A percentile compares a stretch with the other conserved stretches of the same genome.
phyloP scores from a whole-genome alignment of 2,888 invertebrate species.

The Drosophila anomelani region DNA sequence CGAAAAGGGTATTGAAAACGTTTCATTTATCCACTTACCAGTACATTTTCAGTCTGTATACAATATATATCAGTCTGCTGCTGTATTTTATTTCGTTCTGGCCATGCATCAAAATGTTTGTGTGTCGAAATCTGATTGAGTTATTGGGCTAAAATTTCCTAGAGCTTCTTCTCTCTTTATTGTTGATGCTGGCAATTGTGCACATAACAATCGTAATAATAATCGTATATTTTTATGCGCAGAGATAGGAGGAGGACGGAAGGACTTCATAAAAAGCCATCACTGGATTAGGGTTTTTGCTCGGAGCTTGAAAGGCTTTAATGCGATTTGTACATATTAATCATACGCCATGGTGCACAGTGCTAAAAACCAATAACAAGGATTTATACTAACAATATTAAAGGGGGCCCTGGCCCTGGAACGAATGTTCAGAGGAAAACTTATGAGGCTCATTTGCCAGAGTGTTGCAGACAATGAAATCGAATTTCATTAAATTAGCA shows the following conservation, averaged over 20 bases:
- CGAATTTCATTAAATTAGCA: conserved; percentile 50
- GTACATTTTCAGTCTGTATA: background rate
- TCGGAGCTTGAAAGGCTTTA: conserved; percentile 57
- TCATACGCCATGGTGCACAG: conserved; percentile 69
- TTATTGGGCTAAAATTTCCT: conserved; percentile 67
- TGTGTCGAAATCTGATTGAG: conserved; percentile 70
- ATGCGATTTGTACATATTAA: conserved; percentile 66
- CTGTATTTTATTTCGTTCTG: conserved; percentile 25
- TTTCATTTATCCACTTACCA: conserved; percentile 23
- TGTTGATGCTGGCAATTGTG: conserved; percentile 41
- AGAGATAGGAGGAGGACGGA: conserved; percentile 38
- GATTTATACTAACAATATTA: conserved; percentile 55
- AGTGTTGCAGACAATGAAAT: conserved; percentile 40
- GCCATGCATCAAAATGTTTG: conserved; percentile 60
- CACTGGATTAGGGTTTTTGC: conserved; percentile 36
- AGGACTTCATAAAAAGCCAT: conserved; percentile 30
- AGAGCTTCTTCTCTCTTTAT: conserved; percentile 20
- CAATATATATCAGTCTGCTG: conserved; percentile 43
- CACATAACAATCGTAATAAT: conserved; percentile 59
- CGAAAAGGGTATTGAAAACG: conserved; percentile 6
- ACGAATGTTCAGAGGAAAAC: conserved; percentile 3
- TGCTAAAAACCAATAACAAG: conserved; percentile 35
- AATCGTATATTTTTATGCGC: conserved; percentile 60
- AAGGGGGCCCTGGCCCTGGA: background rate
- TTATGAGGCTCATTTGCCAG: conserved; percentile 64